Percentiles rank a stretch among this genome's conserved stretches.
Evolutionary conservation across 30 jellyfish, hydroid and myxozoan species (phyloP).

Genomic region (Cassiopea andromeda): DNA sequence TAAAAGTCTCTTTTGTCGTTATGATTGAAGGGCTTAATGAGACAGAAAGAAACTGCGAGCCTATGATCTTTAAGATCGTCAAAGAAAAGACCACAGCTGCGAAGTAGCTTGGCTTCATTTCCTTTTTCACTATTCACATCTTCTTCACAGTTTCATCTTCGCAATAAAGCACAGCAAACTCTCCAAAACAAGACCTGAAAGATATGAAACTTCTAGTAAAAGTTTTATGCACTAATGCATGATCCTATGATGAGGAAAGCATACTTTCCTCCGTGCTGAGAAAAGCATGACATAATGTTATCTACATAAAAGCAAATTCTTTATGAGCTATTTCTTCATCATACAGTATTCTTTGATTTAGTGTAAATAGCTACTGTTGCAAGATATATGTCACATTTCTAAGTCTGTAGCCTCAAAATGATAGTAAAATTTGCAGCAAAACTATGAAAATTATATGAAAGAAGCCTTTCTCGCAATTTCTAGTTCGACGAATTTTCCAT

Average conservation of each 20-base stretch:
- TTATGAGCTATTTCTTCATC: too few species aligned
- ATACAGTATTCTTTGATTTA: too few species aligned
- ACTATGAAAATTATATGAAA: too few species aligned
- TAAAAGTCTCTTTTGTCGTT: constrained; percentile 2
- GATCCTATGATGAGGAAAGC: too few species aligned
- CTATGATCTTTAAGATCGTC: background rate
- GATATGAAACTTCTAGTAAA: background rate
- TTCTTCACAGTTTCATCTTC: background rate
- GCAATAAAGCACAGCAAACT: background rate
- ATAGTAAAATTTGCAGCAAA: too few species aligned
- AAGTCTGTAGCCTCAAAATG: too few species aligned
- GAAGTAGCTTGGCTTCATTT: background rate
- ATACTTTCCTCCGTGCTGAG: too few species aligned
- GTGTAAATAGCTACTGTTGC: too few species aligned
- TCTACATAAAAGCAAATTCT: too few species aligned
- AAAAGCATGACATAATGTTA: too few species aligned
- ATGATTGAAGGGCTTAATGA: background rate
- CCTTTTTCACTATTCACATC: background rate
- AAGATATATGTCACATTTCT: too few species aligned
- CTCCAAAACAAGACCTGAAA: background rate
- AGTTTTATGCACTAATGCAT: too few species aligned
- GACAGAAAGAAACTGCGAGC: background rate
- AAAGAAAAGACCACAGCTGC: background rate
- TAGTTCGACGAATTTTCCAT: background rate
- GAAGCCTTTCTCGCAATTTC: background rate